Conservation (phyloP, 2,113 vertebrate genomes). For the Bucco capensis region DNA sequence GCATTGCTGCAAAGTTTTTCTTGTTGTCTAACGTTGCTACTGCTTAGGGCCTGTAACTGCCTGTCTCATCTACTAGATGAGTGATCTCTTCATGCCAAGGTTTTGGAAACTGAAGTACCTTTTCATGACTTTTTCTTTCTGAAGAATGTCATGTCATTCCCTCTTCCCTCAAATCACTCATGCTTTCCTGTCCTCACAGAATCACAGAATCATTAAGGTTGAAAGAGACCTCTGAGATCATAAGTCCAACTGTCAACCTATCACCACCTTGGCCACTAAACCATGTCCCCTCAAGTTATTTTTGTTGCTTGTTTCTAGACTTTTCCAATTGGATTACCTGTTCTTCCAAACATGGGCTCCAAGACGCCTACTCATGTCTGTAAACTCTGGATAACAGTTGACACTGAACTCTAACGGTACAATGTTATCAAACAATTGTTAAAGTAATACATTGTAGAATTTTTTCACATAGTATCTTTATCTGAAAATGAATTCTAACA, state of each 20-base stretch:
- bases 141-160: neutral
- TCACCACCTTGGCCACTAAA: too few species aligned
- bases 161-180: neutral
- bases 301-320: neutral
- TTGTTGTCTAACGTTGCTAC: neutral
- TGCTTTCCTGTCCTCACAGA: neutral
- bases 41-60: accelerated
- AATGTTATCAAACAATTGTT: neutral
- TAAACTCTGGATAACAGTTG: neutral
- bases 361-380: neutral
- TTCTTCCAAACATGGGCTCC: neutral
- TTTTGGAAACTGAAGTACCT: neutral
- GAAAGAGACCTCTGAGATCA: too few species aligned
- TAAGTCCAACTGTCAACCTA: too few species aligned
- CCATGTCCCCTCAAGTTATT: neutral
- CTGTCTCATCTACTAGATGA: neutral
- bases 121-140: neutral
- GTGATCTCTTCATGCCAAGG: neutral
- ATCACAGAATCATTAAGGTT: too few species aligned
- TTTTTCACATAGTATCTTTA: neutral
- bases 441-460: neutral
- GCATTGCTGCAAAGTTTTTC: neutral
- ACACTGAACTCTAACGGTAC: neutral
- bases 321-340: neutral
- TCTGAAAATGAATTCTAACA: neutral